A percentile compares a stretch with the other conserved stretches of the same genome.
Conservation (phyloP, 2,888 invertebrate genomes). For the Scaptomyza parva region DNA sequence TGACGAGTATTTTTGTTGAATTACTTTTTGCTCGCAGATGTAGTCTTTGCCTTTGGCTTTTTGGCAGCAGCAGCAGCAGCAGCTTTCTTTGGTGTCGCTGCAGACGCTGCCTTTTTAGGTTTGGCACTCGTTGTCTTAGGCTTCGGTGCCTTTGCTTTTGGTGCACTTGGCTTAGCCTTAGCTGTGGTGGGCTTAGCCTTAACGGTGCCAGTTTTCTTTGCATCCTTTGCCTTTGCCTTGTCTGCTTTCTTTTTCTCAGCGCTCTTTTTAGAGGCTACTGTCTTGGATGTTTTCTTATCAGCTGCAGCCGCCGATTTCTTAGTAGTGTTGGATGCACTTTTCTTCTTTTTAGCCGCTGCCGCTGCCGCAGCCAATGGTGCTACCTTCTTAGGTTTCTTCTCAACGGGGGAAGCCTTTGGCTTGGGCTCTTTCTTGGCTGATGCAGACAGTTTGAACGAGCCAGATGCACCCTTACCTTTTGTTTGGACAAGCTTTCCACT, state of each 20-base stretch:
- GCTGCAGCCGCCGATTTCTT: constrained; percentile 29
- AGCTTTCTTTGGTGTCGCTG: constrained; percentile 40
- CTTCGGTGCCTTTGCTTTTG: constrained; percentile 40
- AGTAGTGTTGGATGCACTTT: constrained; percentile 5
- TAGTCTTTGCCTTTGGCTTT: constrained; percentile 48
- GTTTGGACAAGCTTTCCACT: constrained; percentile 84
- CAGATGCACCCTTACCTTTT: constrained; percentile 66
- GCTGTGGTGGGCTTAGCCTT: constrained; percentile 44
- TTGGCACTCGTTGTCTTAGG: constrained; percentile 35
- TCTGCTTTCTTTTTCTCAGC: constrained; percentile 47
- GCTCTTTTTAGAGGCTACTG: constrained; percentile 43
- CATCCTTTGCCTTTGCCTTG: constrained; percentile 50
- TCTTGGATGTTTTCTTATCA: constrained; percentile 43
- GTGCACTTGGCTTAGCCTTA: constrained; percentile 31
- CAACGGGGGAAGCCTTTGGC: too few relatives aligned
- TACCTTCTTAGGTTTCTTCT: constrained; percentile 42
- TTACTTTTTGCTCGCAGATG: constrained; percentile 42
- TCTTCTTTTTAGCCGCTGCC: too few relatives aligned
- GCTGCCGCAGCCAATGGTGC: too few relatives aligned
- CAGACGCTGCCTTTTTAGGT: constrained; percentile 38
- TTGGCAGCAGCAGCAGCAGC: constrained; percentile 13
- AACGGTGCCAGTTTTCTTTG: constrained; percentile 43
- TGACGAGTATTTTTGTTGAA: neutral
- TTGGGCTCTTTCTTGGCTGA: constrained; percentile 51
- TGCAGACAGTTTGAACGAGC: constrained; percentile 60